These are phyloP conservation scores for Ctenopoma kingsleyae DNA, from an alignment of 2,797 vertebrate species.

Conservation along the genomic window DNA sequence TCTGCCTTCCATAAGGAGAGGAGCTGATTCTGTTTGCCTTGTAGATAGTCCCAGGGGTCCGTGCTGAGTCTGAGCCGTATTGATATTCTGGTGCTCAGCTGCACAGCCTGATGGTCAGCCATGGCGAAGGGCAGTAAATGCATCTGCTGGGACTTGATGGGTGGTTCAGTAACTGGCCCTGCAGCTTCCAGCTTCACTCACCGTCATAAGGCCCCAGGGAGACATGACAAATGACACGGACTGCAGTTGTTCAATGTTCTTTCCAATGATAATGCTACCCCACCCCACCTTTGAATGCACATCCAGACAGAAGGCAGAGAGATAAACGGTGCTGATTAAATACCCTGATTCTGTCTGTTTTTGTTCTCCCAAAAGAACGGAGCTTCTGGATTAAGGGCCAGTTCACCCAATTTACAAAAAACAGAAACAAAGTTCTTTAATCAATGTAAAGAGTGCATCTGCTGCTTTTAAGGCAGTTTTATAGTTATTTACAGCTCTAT, in stretches of 20 bases:
- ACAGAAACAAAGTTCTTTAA: not conserved
- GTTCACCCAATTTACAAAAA: conserved; percentile 16
- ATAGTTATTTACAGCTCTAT: not conserved
- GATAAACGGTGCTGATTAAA: conserved; percentile 60
- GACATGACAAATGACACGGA: conserved; percentile 79
- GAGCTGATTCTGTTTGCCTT: conserved; percentile 64
- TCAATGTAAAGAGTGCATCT: not conserved
- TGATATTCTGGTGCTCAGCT: conserved; percentile 84
- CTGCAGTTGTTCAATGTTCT: conserved; percentile 79
- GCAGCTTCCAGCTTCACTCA: conserved; percentile 61
- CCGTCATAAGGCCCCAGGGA: conserved; percentile 74
- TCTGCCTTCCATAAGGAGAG: conserved; percentile 58
- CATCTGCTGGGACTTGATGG: conserved; percentile 75
- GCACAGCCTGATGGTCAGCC: conserved; percentile 74
- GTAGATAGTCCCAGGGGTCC: conserved; percentile 67
- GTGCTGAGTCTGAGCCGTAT: conserved; percentile 64
- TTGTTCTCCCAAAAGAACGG: conserved; percentile 18
- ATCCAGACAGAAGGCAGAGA: conserved; percentile 40
- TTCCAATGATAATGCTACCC: conserved; percentile 70
- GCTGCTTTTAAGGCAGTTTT: not conserved
- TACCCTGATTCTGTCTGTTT: conserved; percentile 20
- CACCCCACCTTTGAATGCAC: conserved; percentile 37
- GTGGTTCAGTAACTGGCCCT: conserved; percentile 60
- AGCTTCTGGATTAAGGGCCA: conserved; percentile 22
- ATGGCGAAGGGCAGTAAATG: conserved; percentile 58